Base-by-base conservation (phyloP, 1,140 invertebrate species). In the Drosophila dunni region DNA sequence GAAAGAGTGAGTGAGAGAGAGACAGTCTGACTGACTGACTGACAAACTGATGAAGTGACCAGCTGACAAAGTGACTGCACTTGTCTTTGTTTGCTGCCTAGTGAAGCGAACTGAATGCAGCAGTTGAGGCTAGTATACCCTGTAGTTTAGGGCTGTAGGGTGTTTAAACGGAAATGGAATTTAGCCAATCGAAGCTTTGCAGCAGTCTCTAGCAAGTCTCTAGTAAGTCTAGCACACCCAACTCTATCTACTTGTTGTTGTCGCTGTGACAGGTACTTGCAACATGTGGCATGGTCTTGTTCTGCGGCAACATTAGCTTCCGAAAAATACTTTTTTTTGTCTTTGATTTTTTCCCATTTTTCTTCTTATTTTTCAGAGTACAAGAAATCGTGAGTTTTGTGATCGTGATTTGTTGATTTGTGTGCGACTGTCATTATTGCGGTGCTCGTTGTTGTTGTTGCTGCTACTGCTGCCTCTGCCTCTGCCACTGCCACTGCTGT, bases 391-490 rank as follows among this genome's bases (percentile, higher is more conserved):
- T 86, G 82, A 86, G 78, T 71, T 83, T 77, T 63, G 46, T 78
- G 82, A 82, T 86, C 82, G 82, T 86, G 82, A 88, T 86, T 86
- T 88, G 82, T 86, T 81, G 82, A 86, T 86, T 82, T 86, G 71
- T 82, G 64, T 36, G 46, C 46, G 75, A 75, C 75, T 75, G 70
- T 78, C 82, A 85, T 86, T 78, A 88, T 86, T 88, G 83, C 79
- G 64, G 67, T 79, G 71, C 69, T 75, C 64, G 46, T 57, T 66
- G 38, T 46, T 45, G 40, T 46, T 48, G 42, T 15, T 45, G 29
- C 7, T 33, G 61, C 20, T 29, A 7, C 36, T 63, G 40, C 11
- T 53, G 44, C 33, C 50, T 11, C 24, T 46, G 13, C 29, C 9
- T 20, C 24, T 11, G 7, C 36, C 24, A 24, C 15, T 53, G 45